Base-by-base conservation (phyloP, 2,797 vertebrate species). In the Pampus argenteus region DNA sequence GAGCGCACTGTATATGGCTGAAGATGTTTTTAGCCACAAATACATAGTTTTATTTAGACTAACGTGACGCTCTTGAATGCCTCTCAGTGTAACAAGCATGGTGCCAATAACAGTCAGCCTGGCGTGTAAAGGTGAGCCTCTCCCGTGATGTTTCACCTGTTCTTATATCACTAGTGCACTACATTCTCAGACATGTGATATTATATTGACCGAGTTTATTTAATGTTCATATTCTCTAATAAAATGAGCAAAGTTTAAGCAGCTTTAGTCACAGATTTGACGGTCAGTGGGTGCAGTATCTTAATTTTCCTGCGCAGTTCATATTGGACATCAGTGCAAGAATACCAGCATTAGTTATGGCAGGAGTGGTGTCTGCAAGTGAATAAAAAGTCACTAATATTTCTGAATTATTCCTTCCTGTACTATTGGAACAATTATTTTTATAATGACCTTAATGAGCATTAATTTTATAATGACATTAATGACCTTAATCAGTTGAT, bases 41-140 rank as follows among this genome's bases (percentile, higher is more conserved):
- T 4, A 40, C 6, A 3, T 13, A 40, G 11, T 42, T 42, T 42
- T 14, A 45, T 20, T 45, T 15, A 2, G 17, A 54, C 1, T 34
- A 54, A 66, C 63, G 34, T 29, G 14, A 28, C 18, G 61, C 36
- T 73, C 55, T 65, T 81, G 71, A 78, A 74, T 47, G 70, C 23
- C 13, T 23, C 15, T 47, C 62, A 38, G 47, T 13, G 47, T 13
- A 6, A 59, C 5, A 66, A 66, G 74, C 67, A 78, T 78, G 76
- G 51, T 10, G 29, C 2, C 52, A 2, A 2, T 49, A 59, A 64
- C 48, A 25, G 75, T 4, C 6, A 58, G 14, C 5, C 6, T 48
- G 20, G 15, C n/a, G 25, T 1, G 47, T 50, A 25, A 54, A 88
- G 84, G 89, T 87, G 66, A 86, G 81, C 20, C 23, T 9, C 15